Conservation (phyloP, 2,113 vertebrate species). For the Girardinichthys multiradiatus region DNA sequence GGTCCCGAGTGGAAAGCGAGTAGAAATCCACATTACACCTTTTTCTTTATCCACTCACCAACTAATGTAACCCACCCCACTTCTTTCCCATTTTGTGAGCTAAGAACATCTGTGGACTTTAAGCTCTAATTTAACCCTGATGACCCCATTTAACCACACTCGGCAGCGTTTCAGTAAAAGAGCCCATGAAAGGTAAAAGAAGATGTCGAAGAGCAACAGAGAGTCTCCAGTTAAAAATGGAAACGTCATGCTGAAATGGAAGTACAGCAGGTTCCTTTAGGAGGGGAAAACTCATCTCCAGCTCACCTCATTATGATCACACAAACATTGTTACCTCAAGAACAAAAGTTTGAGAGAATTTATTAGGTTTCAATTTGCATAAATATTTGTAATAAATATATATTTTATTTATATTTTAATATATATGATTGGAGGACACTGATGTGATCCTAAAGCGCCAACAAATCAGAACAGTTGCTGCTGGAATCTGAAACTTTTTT, state of each 20-base stretch:
- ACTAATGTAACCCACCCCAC: background rate
- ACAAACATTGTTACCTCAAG: background rate
- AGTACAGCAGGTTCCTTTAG: background rate
- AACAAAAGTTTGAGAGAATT: too few relatives aligned
- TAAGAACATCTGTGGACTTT: background rate
- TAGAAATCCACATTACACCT: constrained; percentile 38
- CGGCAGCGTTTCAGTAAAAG: constrained; percentile 25
- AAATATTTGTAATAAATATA: too few relatives aligned
- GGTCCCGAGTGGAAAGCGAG: too few relatives aligned
- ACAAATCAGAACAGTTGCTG: too few relatives aligned
- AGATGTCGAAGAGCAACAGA: constrained; percentile 17
- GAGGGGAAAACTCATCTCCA: too few relatives aligned
- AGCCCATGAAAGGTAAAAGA: constrained; percentile 43
- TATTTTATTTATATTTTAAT: too few relatives aligned
- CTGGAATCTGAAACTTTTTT: too few relatives aligned
- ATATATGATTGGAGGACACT: too few relatives aligned
- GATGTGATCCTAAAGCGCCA: too few relatives aligned
- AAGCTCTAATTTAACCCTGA: background rate
- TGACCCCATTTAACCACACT: constrained; percentile 35
- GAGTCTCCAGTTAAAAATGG: constrained; percentile 7
- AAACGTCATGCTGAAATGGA: constrained; percentile 9
- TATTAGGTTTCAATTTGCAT: background rate
- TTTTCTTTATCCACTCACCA: background rate
- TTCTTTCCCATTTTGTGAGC: background rate
- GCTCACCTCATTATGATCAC: background rate